Percentiles rank a stretch among this genome's conserved stretches.
phyloP scores from a whole-genome alignment of 2,888 invertebrate species.

The Harpalus rufipes region DNA sequence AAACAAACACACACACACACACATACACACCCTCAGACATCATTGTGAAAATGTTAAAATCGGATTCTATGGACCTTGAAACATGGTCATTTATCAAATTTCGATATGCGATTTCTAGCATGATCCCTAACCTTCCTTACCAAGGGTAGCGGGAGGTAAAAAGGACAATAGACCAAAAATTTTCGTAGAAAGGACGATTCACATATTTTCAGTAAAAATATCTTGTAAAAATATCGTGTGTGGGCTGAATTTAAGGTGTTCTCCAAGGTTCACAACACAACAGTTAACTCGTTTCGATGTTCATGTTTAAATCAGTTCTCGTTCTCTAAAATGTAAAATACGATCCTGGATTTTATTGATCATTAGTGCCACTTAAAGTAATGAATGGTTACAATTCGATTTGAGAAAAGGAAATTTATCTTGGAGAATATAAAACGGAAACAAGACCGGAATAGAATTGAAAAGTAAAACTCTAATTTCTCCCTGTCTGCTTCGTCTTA shows the following conservation, averaged over 20 bases:
- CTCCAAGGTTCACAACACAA: not conserved
- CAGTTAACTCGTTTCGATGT: not conserved
- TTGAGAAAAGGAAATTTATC: slow-evolving; percentile 24
- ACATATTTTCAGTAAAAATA: too few species aligned
- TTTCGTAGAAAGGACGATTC: too few species aligned
- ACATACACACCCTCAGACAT: too few species aligned
- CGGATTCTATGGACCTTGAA: too few species aligned
- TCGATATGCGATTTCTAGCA: too few species aligned
- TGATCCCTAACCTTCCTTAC: too few species aligned
- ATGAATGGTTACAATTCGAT: slow-evolving; percentile 38
- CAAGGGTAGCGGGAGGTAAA: too few species aligned
- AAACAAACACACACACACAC: too few species aligned
- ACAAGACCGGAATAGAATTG: not conserved
- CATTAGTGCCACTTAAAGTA: slow-evolving; percentile 41
- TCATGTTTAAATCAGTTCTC: slow-evolving; percentile 6
- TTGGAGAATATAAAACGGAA: slow-evolving; percentile 2
- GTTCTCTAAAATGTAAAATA: slow-evolving; percentile 24
- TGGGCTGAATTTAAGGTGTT: slow-evolving; percentile 1
- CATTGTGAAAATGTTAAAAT: too few species aligned
- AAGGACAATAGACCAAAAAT: too few species aligned
- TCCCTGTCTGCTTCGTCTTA: not conserved
- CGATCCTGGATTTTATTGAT: slow-evolving; percentile 34
- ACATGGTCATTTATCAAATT: too few species aligned
- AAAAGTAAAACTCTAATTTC: not conserved
- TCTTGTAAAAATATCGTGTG: too few species aligned